Base-by-base conservation (phyloP, 2,113 vertebrate species). In the Cisticola juncidis region DNA sequence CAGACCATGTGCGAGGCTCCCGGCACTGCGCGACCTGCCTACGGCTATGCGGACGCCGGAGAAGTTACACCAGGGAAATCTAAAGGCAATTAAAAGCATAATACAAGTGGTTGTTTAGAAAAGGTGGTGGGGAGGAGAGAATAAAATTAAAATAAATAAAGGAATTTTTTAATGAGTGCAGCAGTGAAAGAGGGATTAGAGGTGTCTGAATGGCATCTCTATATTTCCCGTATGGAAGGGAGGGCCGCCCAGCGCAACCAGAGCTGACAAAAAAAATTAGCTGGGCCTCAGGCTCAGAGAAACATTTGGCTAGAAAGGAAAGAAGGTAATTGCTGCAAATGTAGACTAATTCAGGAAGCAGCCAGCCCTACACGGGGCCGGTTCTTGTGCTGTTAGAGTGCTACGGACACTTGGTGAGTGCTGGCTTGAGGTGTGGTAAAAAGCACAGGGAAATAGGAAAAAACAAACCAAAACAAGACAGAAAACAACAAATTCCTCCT, bases 81-180 rank as follows among this genome's bases (percentile, higher is more conserved):
- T 96, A 94, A 96, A 96, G 88, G 91, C 90, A 96, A 95, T 97
- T 95, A 97, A 90, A 94, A 92, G 92, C 92, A 95, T 94, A 95
- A 95, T 94, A 45, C 80, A 86, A 93, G 93, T 62, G 83, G 93
- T 84, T 96, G 92, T 97, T 97, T 96, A 96, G 95, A 86, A 94
- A 96, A 95, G 96, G 95, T 96, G 92, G 81, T 42, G 81, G 85
- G 87, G 90, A 92, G 84, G 92, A 94, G 92, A 95, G 94, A 97
- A 92, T 96, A 92, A 97, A 97, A 96, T 97, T 94, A 94, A 97
- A 97, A 94, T 94, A 97, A 97, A 95, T 94, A 97, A 89, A 95
- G 93, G 96, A 93, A 89, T 92, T 90, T 96, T 95, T 97, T 97
- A 97, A 97, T 76, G 94, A 97, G 85, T 24, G 45, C 88, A 91